Evolutionary conservation across 2,888 invertebrate species (phyloP), one percentile per base, ranked within the genome.

Genomic region (Leptogaster cylindrica): DNA sequence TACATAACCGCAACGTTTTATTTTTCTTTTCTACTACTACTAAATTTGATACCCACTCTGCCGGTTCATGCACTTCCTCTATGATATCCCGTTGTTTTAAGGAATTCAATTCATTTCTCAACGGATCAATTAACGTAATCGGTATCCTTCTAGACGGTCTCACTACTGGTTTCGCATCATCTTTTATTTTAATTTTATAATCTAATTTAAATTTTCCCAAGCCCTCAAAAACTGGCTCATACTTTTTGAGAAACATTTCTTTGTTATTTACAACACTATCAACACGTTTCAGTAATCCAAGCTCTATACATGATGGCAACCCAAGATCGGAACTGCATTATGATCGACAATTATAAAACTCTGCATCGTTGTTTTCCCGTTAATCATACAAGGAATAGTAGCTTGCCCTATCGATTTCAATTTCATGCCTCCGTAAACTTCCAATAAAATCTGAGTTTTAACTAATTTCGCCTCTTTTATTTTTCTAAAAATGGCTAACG

Each of bases 11-110:
- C 8, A 70, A 70, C 0, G 18, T 66, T 2, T 70, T 70, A 48
- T 73, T 66, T 2, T 68, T 65, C 36, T 73, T 74, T 14, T 65
- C 66, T 0, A 73, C 71, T 67, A 74, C 69, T 0, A 74, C 70
- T 1, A 74, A 66, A 2, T 66, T 66, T 44, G 46, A 46, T 2
- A 46, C 16, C 46, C 46, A 58, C 14, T 66, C 48, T 4, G 25
- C 3, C 2, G 55, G 33, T 10, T 31, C 33, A 14, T 16, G 7
- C 3, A 46, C 33, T 39, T 46, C 33, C 18, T 50, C 44, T 7
- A 64, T 64, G 4, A 65, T 14, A 14, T 31, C 10, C 48, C 20
- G 50, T 63, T 67, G 5, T 23, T n/a, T 33, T 27, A 44, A 33
- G 46, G 39, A 27, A 44, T 44, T 16, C 58, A 48, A 66, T 63